Conservation (phyloP, 2,888 invertebrate species). For the Napeogenes sylphis region DNA sequence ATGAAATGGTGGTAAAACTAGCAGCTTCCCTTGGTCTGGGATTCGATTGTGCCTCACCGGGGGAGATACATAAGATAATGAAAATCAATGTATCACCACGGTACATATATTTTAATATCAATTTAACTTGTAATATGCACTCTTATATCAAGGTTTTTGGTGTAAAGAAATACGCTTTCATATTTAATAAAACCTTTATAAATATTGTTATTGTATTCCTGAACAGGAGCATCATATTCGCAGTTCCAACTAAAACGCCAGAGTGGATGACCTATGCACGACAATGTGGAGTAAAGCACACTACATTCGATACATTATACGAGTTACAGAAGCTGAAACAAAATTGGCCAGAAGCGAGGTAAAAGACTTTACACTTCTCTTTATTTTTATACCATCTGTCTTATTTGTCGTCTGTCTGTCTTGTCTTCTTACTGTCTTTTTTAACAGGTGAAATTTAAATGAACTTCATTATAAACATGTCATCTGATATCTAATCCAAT, state of each 20-base stretch:
- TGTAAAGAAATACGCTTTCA: too few relatives aligned
- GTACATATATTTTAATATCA: constrained; percentile 31
- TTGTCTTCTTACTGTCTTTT: too few relatives aligned
- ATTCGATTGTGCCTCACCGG: constrained; percentile 47
- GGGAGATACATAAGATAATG: constrained; percentile 42
- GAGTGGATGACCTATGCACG: constrained; percentile 45
- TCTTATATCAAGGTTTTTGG: too few relatives aligned
- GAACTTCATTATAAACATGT: too few relatives aligned
- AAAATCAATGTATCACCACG: constrained; percentile 36
- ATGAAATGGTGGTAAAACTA: constrained; percentile 41
- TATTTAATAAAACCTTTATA: background rate
- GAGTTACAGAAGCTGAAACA: constrained; percentile 42
- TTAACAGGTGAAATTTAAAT: too few relatives aligned
- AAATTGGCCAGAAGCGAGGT: constrained; percentile 44
- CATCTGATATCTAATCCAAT: background rate
- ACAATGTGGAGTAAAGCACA: constrained; percentile 39
- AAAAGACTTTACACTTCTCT: constrained; percentile 13
- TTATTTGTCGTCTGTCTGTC: too few relatives aligned
- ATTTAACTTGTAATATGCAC: background rate
- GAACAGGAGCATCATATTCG: constrained; percentile 44
- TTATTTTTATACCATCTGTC: background rate
- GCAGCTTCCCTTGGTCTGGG: constrained; percentile 38
- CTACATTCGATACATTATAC: constrained; percentile 43
- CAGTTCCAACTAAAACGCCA: constrained; percentile 38
- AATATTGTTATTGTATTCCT: constrained; percentile 8